Conservation (phyloP, 2,113 vertebrate genomes). For the Nansenia antarctica region DNA sequence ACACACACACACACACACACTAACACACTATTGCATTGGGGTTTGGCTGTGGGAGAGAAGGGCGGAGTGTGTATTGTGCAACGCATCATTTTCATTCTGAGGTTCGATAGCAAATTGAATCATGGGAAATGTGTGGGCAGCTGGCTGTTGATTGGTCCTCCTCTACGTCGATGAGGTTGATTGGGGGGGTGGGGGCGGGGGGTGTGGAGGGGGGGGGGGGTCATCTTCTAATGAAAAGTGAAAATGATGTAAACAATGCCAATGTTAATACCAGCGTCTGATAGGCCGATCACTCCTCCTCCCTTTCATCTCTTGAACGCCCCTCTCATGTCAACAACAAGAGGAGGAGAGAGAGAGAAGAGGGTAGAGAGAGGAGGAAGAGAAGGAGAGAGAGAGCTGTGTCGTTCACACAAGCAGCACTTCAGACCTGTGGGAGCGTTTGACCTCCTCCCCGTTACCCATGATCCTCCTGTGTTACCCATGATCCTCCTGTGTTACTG, state of each 20-base stretch:
- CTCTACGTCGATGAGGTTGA: conserved; percentile 16
- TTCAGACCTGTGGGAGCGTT: too few species aligned
- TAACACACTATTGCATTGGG: too few species aligned
- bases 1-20: not conserved
- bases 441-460: too few species aligned
- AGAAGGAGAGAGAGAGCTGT: not conserved
- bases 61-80: conserved; percentile 15
- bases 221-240: conserved; percentile 29
- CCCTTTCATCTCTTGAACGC: too few species aligned
- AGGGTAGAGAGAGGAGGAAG: not conserved
- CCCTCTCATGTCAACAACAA: not conserved
- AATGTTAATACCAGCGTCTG: conserved; percentile 20
- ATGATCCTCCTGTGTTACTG: too few species aligned
- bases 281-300: not conserved
- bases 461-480: too few species aligned
- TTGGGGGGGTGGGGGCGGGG: not conserved
- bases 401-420: too few species aligned
- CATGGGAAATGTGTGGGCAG: conserved; percentile 40
- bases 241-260: conserved; percentile 18
- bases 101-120: conserved; percentile 39
- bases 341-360: not conserved
- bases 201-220: too few species aligned
- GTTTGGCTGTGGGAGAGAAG: conserved; percentile 4
- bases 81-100: conserved; percentile 3
- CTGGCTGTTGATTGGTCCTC: conserved; percentile 21